phyloP scores from a whole-genome alignment of 1,140 invertebrate genomes.

The Drosophila tropicalis region DNA sequence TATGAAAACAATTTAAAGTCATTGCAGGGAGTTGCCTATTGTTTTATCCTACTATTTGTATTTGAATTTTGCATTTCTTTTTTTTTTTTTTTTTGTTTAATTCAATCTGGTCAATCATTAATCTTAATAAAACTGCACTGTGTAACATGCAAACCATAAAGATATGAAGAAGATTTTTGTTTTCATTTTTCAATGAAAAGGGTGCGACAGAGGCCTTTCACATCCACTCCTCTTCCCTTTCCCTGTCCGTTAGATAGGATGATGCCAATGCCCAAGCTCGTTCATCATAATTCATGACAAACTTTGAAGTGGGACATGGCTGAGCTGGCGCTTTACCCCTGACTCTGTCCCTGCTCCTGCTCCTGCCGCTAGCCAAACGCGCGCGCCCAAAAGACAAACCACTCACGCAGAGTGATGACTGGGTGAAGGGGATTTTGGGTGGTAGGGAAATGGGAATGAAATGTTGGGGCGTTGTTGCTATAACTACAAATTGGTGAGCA shows the following conservation, averaged over 20 bases:
- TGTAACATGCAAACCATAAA: conserved; percentile 17
- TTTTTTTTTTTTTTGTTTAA: conserved; percentile 23
- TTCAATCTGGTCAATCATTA: conserved; percentile 72
- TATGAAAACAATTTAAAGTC: neutral
- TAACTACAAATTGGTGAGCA: conserved; percentile 70
- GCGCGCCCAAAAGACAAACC: conserved; percentile 46
- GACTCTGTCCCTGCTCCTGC: neutral
- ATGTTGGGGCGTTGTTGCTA: conserved; percentile 48
- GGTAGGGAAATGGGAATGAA: neutral
- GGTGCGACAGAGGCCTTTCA: conserved; percentile 51
- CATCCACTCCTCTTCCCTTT: too few relatives aligned
- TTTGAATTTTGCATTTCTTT: conserved; percentile 7
- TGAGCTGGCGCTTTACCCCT: conserved; percentile 31
- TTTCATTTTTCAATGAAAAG: conserved; percentile 66
- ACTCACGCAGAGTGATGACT: conserved; percentile 3
- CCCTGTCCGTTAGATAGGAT: neutral
- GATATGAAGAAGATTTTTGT: neutral
- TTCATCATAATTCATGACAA: conserved; percentile 82
- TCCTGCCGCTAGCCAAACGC: conserved; percentile 31
- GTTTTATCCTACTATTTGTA: conserved; percentile 47
- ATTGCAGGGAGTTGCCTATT: conserved; percentile 14
- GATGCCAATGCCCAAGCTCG: conserved; percentile 45
- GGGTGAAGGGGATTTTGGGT: neutral
- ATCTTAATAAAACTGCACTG: conserved; percentile 70
- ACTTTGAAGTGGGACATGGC: conserved; percentile 75